Percentiles rank a stretch among this genome's conserved stretches.
phyloP scores from a whole-genome alignment of 1,140 invertebrate species.

The Saccostrea cuccullata region DNA sequence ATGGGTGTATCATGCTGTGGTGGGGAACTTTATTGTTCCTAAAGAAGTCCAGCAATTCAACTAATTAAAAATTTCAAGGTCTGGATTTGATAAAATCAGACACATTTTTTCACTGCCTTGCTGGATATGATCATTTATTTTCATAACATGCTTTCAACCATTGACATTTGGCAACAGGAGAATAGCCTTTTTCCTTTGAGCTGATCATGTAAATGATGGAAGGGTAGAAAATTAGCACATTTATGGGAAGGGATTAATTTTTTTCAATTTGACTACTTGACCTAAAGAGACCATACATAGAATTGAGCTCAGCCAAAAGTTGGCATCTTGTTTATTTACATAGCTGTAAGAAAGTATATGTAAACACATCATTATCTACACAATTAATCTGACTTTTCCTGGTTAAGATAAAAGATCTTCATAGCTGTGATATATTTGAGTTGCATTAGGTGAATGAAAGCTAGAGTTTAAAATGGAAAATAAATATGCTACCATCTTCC shows the following conservation, averaged over 20 bases:
- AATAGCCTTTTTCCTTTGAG: background rate
- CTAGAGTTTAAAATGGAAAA: background rate
- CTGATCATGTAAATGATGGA: conserved; percentile 28
- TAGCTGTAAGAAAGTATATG: background rate
- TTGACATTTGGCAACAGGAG: conserved; percentile 21
- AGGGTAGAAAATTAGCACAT: conserved; percentile 27
- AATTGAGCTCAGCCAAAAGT: background rate
- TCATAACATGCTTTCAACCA: background rate
- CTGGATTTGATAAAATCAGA: background rate
- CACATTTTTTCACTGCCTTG: conserved; percentile 18
- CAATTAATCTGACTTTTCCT: conserved; percentile 22
- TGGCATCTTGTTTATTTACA: conserved; percentile 16
- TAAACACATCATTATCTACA: conserved; percentile 22
- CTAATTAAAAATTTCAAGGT: background rate
- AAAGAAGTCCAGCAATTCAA: background rate
- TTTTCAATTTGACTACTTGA: background rate
- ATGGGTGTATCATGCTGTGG: too few species aligned
- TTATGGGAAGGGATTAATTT: conserved; percentile 16
- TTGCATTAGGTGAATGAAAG: background rate
- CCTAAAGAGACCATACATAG: background rate
- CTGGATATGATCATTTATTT: conserved; percentile 20
- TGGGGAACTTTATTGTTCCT: too few species aligned
- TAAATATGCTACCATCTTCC: background rate
- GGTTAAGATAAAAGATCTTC: background rate
- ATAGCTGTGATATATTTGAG: background rate